Evolutionary conservation across 2,888 invertebrate species (phyloP), one percentile per base, ranked within the genome.

Genomic region (Heliconius cydno): DNA sequence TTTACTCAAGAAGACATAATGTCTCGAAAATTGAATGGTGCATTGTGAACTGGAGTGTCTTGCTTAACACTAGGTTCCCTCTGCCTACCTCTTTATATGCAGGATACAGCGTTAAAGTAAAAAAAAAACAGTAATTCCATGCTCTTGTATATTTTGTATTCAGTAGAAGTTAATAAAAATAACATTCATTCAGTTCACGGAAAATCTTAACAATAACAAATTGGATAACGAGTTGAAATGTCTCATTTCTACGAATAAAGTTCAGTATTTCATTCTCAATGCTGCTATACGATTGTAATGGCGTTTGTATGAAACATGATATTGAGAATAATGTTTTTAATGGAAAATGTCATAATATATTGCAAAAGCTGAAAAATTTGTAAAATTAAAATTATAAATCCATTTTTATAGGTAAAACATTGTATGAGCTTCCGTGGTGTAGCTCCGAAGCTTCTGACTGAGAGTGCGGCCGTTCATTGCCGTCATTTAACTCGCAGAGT

Each of bases 281-380:
- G 34, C 73, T n/a, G n/a, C 60, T 73, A 73, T 73, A 13, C 57
- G 73, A 73, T 73, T 73, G 73, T 73, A 73, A 73, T 73, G 73
- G 60, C 60, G 73, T 73, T 73, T 73, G 73, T 73, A 60, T 73
- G 73, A 60, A 73, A 73, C 57, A 34, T 60, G 73, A 60, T 60
- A 73, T 60, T 34, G 73, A 73, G 57, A 60, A 60, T 60, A 38
- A 60, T 30, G 60, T 15, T 57, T 72, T 60, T 57, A 73, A 73
- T 73, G 73, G 57, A 60, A 73, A 30, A 73, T 73, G 34, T 60
- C 34, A 34, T 60, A n/a, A 60, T 73, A 73, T 60, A 60, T 60
- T 73, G 34, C 34, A 73, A 73, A 25, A 22, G 22, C 13, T 73
- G 73, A 34, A 73, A 57, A n/a, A 57, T n/a, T 30, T 60, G n/a